phyloP scores from a whole-genome alignment of 2,113 vertebrate species.

The Triplophysa siluroides region DNA sequence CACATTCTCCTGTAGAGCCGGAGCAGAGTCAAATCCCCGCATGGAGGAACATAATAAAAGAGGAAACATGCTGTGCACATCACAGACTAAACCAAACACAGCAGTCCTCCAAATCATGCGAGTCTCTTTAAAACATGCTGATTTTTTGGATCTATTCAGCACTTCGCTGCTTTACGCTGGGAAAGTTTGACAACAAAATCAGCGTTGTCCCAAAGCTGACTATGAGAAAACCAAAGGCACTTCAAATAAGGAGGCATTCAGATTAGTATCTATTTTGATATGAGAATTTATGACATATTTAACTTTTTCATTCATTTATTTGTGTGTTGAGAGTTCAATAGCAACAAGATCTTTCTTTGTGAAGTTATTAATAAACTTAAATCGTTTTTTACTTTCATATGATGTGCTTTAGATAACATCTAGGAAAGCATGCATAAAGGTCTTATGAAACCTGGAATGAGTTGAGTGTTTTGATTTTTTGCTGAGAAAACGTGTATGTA shows the following conservation, averaged over 20 bases:
- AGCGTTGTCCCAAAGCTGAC: background rate
- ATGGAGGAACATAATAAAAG: slow-evolving; percentile 21
- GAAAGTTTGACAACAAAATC: slow-evolving; percentile 26
- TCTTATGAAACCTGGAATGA: background rate
- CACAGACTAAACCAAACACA: background rate
- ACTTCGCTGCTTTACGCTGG: background rate
- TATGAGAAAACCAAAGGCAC: background rate
- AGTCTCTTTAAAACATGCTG: slow-evolving; percentile 13
- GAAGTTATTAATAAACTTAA: too few relatives aligned
- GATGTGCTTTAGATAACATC: background rate
- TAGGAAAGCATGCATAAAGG: background rate
- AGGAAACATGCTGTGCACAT: slow-evolving; percentile 21
- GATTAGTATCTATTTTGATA: background rate
- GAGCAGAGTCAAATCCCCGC: slow-evolving; percentile 17
- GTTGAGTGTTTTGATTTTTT: background rate
- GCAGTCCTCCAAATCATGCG: background rate
- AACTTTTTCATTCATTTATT: background rate
- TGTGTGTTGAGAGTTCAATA: background rate
- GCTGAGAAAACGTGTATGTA: background rate
- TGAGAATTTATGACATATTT: background rate
- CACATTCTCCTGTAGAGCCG: background rate
- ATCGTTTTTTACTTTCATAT: background rate
- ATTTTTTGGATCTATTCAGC: slow-evolving; percentile 35
- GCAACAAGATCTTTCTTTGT: too few relatives aligned
- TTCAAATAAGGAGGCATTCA: background rate